phyloP scores from a whole-genome alignment of 2,797 vertebrate species.

The Caiman crocodilus region DNA sequence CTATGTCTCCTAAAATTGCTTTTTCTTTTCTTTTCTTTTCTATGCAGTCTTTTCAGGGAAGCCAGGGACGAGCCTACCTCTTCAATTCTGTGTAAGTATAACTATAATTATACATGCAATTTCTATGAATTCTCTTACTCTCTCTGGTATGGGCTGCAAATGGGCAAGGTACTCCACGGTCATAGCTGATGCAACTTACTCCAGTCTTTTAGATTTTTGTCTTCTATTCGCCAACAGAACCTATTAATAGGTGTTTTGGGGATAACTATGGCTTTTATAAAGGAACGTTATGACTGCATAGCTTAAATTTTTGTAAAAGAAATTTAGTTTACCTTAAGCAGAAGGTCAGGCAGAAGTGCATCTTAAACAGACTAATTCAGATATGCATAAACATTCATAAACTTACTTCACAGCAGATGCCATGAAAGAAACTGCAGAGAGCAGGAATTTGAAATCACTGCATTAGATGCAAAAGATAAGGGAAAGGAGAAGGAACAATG shows the following conservation, averaged over 20 bases:
- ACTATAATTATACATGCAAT: not conserved
- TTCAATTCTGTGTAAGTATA: conserved; percentile 97
- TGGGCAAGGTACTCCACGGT: not conserved
- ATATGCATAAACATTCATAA: no score
- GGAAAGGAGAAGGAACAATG: no score
- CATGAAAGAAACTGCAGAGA: no score
- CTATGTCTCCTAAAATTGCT: not conserved
- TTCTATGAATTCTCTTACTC: not conserved
- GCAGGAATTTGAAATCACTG: no score
- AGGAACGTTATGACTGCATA: not conserved
- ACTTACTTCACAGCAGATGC: no score
- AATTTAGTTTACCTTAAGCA: no score
- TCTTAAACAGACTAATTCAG: no score
- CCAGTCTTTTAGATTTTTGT: not conserved
- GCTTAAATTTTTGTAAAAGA: not conserved
- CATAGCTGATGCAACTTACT: not conserved
- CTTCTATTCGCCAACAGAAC: not conserved
- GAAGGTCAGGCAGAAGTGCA: no score
- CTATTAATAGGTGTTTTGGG: not conserved
- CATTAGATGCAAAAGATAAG: no score
- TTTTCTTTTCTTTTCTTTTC: not conserved
- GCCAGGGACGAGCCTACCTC: conserved; percentile 98
- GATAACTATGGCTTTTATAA: not conserved
- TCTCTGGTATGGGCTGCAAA: not conserved
- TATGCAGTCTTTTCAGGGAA: conserved; percentile 96